Conservation (phyloP, 2,888 invertebrate genomes). For the Aporophyla nigra region DNA sequence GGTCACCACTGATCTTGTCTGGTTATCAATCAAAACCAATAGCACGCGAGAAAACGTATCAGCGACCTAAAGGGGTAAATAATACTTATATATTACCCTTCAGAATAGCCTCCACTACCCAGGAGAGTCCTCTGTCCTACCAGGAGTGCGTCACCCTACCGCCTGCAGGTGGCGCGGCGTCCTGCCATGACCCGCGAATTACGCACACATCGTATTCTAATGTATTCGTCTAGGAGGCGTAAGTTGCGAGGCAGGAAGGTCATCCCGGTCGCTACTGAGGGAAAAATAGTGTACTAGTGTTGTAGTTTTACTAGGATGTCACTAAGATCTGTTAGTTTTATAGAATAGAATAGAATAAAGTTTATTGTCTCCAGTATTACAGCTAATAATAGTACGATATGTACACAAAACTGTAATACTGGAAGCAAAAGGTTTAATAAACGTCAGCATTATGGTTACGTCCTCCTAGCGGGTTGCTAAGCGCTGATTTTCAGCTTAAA, state of each 20-base stretch:
- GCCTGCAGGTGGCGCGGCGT: constrained; percentile 63
- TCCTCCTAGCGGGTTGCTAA: too few species aligned
- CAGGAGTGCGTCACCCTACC: constrained; percentile 33
- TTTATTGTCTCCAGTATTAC: too few species aligned
- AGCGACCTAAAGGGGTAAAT: not conserved
- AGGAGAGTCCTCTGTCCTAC: constrained; percentile 4
- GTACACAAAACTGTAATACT: too few species aligned
- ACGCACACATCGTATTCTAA: constrained; percentile 63
- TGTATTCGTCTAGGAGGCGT: constrained; percentile 57
- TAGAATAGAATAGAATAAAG: too few species aligned
- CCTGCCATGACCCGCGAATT: constrained; percentile 66
- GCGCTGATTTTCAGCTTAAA: too few species aligned
- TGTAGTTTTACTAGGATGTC: not conserved
- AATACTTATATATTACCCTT: not conserved
- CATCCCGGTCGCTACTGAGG: constrained; percentile 23
- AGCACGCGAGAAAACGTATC: not conserved
- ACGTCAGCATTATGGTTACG: too few species aligned
- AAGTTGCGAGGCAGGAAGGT: constrained; percentile 36
- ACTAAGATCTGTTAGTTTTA: not conserved
- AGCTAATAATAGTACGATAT: too few species aligned
- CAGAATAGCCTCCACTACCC: not conserved
- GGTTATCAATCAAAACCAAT: not conserved
- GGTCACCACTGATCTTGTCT: too few species aligned
- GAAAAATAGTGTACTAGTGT: not conserved
- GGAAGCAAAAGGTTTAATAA: too few species aligned